A percentile compares a stretch with the other conserved stretches of the same genome.
phyloP scores from a whole-genome alignment of 2,888 invertebrate genomes.

The Parnassius apollo region DNA sequence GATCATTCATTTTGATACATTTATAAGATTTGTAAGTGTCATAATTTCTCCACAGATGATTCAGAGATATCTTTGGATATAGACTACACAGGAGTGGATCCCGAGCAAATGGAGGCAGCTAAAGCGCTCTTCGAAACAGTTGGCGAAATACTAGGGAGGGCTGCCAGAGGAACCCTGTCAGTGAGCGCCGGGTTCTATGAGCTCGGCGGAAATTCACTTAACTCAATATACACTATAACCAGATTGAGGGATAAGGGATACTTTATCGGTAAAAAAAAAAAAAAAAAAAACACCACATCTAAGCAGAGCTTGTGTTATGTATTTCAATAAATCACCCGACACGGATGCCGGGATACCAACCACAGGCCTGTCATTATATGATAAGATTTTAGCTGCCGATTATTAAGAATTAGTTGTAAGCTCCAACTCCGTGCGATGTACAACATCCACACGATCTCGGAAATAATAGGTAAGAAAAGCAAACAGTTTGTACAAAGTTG shows the following conservation, averaged over 20 bases:
- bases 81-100: slow-evolving; percentile 84
- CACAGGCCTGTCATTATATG: no score
- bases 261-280: slow-evolving; percentile 85
- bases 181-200: slow-evolving; percentile 89
- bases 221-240: slow-evolving; percentile 91
- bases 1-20: not conserved
- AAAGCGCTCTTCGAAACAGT: slow-evolving; percentile 87
- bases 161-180: slow-evolving; percentile 81
- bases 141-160: slow-evolving; percentile 85
- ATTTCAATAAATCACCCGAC: no score
- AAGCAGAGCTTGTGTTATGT: no score
- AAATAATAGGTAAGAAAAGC: no score
- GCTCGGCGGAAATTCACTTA: slow-evolving; percentile 92
- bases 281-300: no score
- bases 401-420: no score
- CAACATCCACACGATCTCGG: no score
- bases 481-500: no score
- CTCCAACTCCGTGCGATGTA: no score
- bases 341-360: no score
- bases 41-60: slow-evolving; percentile 58
- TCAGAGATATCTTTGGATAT: slow-evolving; percentile 81
- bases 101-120: slow-evolving; percentile 82
- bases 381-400: no score
- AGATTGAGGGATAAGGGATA: slow-evolving; percentile 88
- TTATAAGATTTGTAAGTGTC: not conserved